Evolutionary conservation across 2,888 invertebrate genomes (phyloP).

Genomic region (Himalopsyche tibetana): DNA sequence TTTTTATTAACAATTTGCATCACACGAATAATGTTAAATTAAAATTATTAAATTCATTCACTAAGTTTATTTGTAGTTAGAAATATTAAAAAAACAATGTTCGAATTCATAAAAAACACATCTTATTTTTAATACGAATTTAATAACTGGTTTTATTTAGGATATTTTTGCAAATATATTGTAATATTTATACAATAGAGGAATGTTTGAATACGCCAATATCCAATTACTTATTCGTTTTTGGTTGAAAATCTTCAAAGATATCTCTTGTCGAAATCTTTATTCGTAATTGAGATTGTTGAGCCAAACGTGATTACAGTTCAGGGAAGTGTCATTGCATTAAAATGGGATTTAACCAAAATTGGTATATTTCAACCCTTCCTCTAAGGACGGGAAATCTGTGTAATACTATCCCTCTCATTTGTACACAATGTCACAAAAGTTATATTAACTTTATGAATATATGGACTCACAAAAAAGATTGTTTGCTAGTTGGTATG

Average conservation of each 20-base stretch:
- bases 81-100: too few species aligned
- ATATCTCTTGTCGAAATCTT: conserved; percentile 47
- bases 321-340: conserved; percentile 47
- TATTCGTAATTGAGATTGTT: conserved; percentile 53
- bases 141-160: too few species aligned
- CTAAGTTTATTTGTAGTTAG: too few species aligned
- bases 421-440: neutral
- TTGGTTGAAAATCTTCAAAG: conserved; percentile 43
- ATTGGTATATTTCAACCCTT: conserved; percentile 42
- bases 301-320: conserved; percentile 50
- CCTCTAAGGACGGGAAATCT: neutral
- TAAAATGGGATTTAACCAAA: conserved; percentile 43
- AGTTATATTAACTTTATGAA: neutral
- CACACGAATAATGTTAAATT: too few species aligned
- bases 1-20: too few species aligned
- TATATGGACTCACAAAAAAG: too few species aligned
- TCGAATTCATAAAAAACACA: too few species aligned
- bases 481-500: too few species aligned
- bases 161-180: too few species aligned
- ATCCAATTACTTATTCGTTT: conserved; percentile 27
- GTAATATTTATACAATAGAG: neutral
- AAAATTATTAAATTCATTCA: too few species aligned
- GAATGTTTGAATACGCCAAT: neutral
- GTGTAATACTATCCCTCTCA: neutral
- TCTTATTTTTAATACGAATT: too few species aligned